Evolutionary conservation across 2,113 vertebrate genomes (phyloP), one percentile per base, ranked within the genome.

Genomic region (Epinephelus lanceolatus): DNA sequence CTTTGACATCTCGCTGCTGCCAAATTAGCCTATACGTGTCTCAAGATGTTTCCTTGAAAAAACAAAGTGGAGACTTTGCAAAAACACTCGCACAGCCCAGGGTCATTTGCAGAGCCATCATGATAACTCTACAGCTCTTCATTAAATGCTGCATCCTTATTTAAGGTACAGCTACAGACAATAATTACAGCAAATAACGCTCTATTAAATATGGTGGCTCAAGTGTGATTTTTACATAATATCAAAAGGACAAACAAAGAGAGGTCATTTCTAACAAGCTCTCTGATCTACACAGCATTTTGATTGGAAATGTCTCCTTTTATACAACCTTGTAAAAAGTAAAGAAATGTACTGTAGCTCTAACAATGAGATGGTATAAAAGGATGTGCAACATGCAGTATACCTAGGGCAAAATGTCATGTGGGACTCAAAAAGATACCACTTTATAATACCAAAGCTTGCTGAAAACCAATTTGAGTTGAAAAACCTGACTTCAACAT

Each of bases 21-120:
- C 19, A 84, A 77, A 81, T 83, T 80, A 70, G 76, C 30, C 52
- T 3, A 37, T 37, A 14, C 0, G 15, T 47, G n/a, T 63, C 71
- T 80, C 65, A 45, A 72, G 88, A 74, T 63, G 17, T 37, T 79
- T 51, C 37, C 25, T 25, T 23, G 33, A 59, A 71, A 37, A 78
- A 75, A 52, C 15, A 10, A 60, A 52, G 76, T 13, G 9, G 13
- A 70, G 40, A 65, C 23, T 74, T 63, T 42, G 40, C 15, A 18
- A 18, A 62, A 62, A 67, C 30, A 52, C 53, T 66, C 55, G 42
- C 70, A 59, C 67, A 71, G 49, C 33, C 7, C 27, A 62, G 21
- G 61, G 40, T 59, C 53, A 70, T 65, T 73, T 72, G 21, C 33
- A 56, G 66, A 71, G 49, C n/a, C 2, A 30, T 70, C 33, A 56